Percentiles rank a stretch among this genome's conserved stretches.
Evolutionary conservation across 2,113 vertebrate genomes (phyloP).

Genomic region (Paramormyrops kingsleyae): DNA sequence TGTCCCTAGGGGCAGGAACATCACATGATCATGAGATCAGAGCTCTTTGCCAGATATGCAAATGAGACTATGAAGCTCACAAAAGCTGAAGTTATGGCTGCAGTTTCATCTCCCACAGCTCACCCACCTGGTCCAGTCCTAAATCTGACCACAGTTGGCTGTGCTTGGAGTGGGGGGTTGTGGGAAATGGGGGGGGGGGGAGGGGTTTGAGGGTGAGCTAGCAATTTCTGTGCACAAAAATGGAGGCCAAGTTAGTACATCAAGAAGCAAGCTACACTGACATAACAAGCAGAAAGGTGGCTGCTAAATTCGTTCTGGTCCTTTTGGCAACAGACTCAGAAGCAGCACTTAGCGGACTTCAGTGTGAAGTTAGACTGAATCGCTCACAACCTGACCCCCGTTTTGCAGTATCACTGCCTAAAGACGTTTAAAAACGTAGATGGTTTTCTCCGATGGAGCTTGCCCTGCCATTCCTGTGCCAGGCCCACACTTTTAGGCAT

Average conservation of each 20-base stretch:
- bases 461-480: conserved; percentile 63
- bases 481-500: conserved; percentile 72
- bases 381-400: conserved; percentile 29
- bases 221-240: conserved; percentile 14
- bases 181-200: background rate
- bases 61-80: background rate
- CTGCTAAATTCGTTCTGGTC: conserved; percentile 6
- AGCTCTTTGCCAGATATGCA: background rate
- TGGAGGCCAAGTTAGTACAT: conserved; percentile 23
- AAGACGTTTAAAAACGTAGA: conserved; percentile 33
- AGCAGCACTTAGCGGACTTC: conserved; percentile 28
- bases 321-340: conserved; percentile 10
- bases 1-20: background rate
- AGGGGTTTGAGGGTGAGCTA: conserved; percentile 2
- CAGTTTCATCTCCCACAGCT: conserved; percentile 9
- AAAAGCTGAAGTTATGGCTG: background rate
- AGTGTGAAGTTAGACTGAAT: conserved; percentile 25
- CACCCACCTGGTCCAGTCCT: background rate
- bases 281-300: conserved; percentile 9
- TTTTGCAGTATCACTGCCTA: conserved; percentile 36
- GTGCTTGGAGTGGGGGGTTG: background rate
- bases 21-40: background rate
- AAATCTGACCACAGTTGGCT: background rate
- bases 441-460: conserved; percentile 60
- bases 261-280: conserved; percentile 19